Percentiles rank a stretch among this genome's conserved stretches.
Evolutionary conservation across 2,797 vertebrate genomes (phyloP).

Genomic region (Nyctibius grandis): DNA sequence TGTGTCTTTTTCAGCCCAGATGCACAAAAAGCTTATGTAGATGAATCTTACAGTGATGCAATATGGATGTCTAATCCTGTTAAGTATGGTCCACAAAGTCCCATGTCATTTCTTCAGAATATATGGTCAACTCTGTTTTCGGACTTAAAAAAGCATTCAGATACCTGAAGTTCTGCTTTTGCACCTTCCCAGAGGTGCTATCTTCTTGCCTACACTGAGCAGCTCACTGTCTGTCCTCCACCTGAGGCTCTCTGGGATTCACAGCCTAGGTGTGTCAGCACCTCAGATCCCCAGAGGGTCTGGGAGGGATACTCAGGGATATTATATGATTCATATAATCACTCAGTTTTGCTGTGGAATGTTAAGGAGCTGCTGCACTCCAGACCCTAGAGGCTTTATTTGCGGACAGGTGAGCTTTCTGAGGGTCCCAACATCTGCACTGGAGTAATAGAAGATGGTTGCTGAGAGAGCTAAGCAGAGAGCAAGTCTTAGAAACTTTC

Average conservation of each 20-base stretch:
- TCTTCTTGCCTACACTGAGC: neutral
- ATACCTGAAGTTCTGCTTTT: neutral
- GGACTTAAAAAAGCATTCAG: neutral
- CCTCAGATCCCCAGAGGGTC: neutral
- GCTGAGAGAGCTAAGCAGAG: neutral
- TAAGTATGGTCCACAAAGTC: neutral
- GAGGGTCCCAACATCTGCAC: neutral
- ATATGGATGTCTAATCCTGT: neutral
- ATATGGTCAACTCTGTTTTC: neutral
- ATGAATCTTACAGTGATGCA: neutral
- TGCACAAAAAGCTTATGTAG: neutral
- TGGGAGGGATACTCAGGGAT: neutral
- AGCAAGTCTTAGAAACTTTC: neutral
- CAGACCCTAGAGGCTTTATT: neutral
- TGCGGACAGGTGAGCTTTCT: neutral
- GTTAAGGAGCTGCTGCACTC: neutral
- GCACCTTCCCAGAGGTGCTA: neutral
- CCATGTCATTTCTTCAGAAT: neutral
- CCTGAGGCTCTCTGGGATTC: neutral
- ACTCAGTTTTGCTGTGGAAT: neutral
- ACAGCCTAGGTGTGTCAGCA: rapidly evolving
- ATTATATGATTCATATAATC: neutral
- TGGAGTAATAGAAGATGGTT: neutral
- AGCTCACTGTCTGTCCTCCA: neutral
- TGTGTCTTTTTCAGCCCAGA: neutral